Percentiles rank a stretch among this genome's conserved stretches.
Conservation (phyloP, 2,888 invertebrate genomes). For the Aspidapion aeneum region DNA sequence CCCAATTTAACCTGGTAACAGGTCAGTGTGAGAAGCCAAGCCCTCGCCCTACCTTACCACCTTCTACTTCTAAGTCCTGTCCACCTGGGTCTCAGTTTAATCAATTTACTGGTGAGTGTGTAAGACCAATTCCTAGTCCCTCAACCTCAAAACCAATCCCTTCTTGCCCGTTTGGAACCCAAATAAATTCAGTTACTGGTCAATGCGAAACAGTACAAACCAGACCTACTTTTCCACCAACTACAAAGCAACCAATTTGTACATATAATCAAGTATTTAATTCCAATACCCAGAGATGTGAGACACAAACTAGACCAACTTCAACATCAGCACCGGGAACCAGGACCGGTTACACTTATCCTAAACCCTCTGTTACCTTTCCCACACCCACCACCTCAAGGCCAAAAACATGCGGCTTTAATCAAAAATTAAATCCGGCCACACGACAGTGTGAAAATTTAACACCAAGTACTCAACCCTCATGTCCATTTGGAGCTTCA, state of each 20-base stretch:
- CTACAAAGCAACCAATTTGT: slow-evolving; percentile 6
- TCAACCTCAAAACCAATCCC: background rate
- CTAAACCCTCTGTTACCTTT: slow-evolving; percentile 10
- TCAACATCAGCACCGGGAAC: background rate
- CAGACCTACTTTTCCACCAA: slow-evolving; percentile 13
- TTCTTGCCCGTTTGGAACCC: slow-evolving; percentile 3
- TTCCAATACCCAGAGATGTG: slow-evolving; percentile 11
- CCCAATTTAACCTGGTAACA: slow-evolving; percentile 7
- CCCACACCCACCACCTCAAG: background rate
- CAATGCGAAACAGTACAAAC: slow-evolving; percentile 8
- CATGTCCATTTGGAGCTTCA: background rate
- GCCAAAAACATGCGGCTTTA: slow-evolving; percentile 31
- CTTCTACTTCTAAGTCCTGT: background rate
- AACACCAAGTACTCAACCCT: background rate
- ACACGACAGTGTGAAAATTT: background rate
- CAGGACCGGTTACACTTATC: slow-evolving; percentile 17
- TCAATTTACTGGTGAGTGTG: background rate
- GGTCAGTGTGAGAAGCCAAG: slow-evolving; percentile 9
- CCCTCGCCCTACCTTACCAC: background rate
- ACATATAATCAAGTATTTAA: slow-evolving; percentile 13
- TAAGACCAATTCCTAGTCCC: background rate
- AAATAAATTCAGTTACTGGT: slow-evolving; percentile 9
- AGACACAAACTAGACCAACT: slow-evolving; percentile 3
- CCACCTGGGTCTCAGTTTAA: background rate
- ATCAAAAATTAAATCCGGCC: slow-evolving; percentile 9